These are phyloP conservation scores for Hypolimnas misippus DNA, from an alignment of 2,888 invertebrate species.

Conservation along the genomic window DNA sequence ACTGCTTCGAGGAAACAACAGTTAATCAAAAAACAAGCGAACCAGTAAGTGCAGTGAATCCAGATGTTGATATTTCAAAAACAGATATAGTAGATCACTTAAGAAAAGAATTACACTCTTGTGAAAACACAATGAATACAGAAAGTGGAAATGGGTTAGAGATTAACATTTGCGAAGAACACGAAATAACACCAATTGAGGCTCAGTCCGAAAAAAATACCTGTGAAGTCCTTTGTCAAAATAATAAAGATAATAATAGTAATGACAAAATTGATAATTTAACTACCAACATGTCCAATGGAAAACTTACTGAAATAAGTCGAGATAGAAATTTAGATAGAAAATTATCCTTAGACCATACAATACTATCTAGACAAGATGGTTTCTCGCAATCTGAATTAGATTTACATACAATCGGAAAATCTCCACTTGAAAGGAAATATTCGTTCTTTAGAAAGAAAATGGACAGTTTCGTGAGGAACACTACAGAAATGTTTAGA, in stretches of 20 bases:
- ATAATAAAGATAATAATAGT: conserved; percentile 3
- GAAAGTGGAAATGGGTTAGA: conserved; percentile 35
- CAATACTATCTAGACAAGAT: conserved; percentile 62
- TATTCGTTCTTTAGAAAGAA: conserved; percentile 77
- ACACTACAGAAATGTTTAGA: conserved; percentile 75
- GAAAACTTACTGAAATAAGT: conserved; percentile 19
- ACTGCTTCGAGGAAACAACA: conserved; percentile 52
- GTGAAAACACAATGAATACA: conserved; percentile 28
- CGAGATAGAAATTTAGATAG: conserved; percentile 69
- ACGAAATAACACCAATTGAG: background rate
- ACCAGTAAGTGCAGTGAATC: conserved; percentile 61
- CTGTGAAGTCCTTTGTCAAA: conserved; percentile 22
- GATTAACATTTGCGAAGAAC: background rate
- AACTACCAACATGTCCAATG: conserved; percentile 20
- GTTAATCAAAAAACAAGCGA: conserved; percentile 43
- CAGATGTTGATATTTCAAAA: conserved; percentile 49
- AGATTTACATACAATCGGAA: conserved; percentile 72
- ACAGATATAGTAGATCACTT: conserved; percentile 33
- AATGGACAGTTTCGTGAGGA: conserved; percentile 75
- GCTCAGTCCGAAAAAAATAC: background rate
- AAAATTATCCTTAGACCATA: conserved; percentile 73
- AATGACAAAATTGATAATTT: conserved; percentile 13
- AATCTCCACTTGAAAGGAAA: conserved; percentile 72
- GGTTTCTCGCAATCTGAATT: conserved; percentile 74
- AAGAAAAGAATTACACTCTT: conserved; percentile 24